phyloP scores from a whole-genome alignment of 2,113 vertebrate species.

The Elanus axillaris region DNA sequence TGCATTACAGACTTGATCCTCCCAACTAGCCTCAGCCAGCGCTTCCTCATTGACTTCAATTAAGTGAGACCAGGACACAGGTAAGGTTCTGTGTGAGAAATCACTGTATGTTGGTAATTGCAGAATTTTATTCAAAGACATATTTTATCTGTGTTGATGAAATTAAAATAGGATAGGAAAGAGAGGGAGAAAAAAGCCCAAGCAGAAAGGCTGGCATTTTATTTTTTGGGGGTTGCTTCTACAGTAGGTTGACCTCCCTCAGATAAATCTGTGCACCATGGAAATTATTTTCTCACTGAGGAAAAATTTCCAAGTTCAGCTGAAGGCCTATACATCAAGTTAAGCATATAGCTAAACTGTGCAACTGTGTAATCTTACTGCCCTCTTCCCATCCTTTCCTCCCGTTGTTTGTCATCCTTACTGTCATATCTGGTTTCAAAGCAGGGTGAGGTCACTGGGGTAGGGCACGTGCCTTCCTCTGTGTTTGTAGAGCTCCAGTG shows the following conservation, averaged over 20 bases:
- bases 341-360: slow-evolving; percentile 45
- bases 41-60: slow-evolving; percentile 45
- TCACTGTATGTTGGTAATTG: slow-evolving; percentile 5
- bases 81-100: slow-evolving; percentile 1
- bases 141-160: slow-evolving; percentile 40
- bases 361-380: slow-evolving; percentile 46
- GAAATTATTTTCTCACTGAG: slow-evolving; percentile 57
- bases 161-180: slow-evolving; percentile 45
- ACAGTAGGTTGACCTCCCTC: slow-evolving; percentile 51
- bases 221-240: not conserved
- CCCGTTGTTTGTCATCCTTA: slow-evolving; percentile 34
- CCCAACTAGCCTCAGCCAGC: not conserved
- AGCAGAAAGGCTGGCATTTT: slow-evolving; percentile 24
- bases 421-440: slow-evolving; percentile 42
- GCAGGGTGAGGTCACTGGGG: not conserved
- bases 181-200: not conserved
- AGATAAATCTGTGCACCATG: slow-evolving; percentile 60
- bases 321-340: slow-evolving; percentile 50
- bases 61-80: slow-evolving; percentile 14
- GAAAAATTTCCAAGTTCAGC: slow-evolving; percentile 57
- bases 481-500: not conserved
- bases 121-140: slow-evolving; percentile 49
- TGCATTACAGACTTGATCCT: not conserved
- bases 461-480: not conserved
- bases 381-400: slow-evolving; percentile 48